Base-by-base conservation (phyloP, 2,888 invertebrate species). In the Agrochola lota region DNA sequence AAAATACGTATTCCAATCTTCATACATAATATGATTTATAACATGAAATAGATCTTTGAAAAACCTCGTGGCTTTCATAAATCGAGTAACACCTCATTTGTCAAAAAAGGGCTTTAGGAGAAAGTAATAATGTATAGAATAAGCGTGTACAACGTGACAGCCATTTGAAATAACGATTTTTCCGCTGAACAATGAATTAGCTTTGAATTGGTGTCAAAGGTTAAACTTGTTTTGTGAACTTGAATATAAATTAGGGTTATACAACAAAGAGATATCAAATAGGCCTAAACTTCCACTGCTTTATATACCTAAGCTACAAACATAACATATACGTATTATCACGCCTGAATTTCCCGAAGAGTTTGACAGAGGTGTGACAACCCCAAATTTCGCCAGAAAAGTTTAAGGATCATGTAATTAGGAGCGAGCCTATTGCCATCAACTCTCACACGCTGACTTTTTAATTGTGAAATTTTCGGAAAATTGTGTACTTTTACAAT, bases 21-120 rank as follows among this genome's bases (percentile, higher is more conserved):
- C 66, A 73, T 49, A 72, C 64, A 23, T 69, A n/a, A 62, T 23
- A 52, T 67, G 62, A 80, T 71, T 68, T 59, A 40, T 68, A 40
- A 62, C 57, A 71, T 57, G 35, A 59, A 80, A 84, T 66, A 70
- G 57, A 70, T 70, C 52, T 66, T 49, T 59, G 59, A 40, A 46
- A 62, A 55, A 63, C n/a, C 57, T 12, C 62, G 55, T 20, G n/a
- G 49, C 69, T 62, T 66, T 72, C 49, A 72, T 57, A 57, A 72
- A 49, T 67, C 57, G 35, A 52, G 76, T 76, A 73, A 72, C 80
- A 84, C 62, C 43, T 80, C 80, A 83, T 83, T 84, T 84, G 83
- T 72, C 84, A 70, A 80, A 81, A 64, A 26, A 17, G 26, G 52
- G 62, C 20, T 70, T 76, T 74, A 66, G 1, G 69, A 70, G 26